phyloP scores from a whole-genome alignment of 2,797 vertebrate species.

The Semaprochilodus insignis region DNA sequence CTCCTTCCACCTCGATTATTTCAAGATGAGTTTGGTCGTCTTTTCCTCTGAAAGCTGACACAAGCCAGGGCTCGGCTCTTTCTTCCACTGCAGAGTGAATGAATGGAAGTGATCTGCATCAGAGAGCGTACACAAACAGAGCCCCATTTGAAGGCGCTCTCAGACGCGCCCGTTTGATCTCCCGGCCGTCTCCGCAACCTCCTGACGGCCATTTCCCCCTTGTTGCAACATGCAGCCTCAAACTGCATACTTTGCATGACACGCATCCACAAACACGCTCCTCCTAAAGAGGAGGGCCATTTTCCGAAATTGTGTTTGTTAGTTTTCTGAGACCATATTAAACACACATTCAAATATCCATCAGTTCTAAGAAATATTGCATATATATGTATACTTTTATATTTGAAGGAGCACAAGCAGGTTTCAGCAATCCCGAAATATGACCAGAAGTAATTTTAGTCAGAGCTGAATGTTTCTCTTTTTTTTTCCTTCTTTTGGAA shows the following conservation, averaged over 20 bases:
- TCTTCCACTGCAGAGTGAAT: conserved; percentile 55
- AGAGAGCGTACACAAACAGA: conserved; percentile 73
- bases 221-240: background rate
- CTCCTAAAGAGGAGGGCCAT: background rate
- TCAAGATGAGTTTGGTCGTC: conserved; percentile 80
- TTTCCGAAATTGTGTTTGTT: background rate
- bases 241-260: conserved; percentile 29
- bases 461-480: conserved; percentile 21
- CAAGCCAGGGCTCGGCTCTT: conserved; percentile 75
- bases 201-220: conserved; percentile 33
- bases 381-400: background rate
- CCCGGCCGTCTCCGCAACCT: conserved; percentile 29
- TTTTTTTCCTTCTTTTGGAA: conserved; percentile 11
- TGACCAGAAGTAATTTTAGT: background rate
- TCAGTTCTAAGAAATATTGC: too few relatives aligned
- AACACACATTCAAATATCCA: too few relatives aligned
- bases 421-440: too few relatives aligned
- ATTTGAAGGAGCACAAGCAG: background rate
- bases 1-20: conserved; percentile 71
- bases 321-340: background rate
- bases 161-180: conserved; percentile 52
- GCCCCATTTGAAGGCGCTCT: conserved; percentile 53
- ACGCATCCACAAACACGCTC: background rate
- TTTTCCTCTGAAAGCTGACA: conserved; percentile 72
- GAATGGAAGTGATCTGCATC: conserved; percentile 62